These are phyloP conservation scores for Sclerodermus sp. DNA, from an alignment of 2,888 invertebrate species.

Conservation along the genomic window DNA sequence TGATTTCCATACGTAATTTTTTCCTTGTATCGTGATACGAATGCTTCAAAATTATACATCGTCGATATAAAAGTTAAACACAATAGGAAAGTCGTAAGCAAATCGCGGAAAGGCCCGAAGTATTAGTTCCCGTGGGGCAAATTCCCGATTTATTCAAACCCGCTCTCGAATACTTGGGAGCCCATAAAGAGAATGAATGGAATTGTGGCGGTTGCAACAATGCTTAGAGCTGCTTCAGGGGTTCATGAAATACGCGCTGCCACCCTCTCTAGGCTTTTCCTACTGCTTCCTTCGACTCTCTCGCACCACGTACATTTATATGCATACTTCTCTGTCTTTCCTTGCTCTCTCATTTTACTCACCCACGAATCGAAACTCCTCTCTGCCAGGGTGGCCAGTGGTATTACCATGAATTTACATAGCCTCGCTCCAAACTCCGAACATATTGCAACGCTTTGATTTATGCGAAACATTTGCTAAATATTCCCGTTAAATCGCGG, in stretches of 20 bases:
- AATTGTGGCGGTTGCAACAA: slow-evolving; percentile 47
- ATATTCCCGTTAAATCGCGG: slow-evolving; percentile 53
- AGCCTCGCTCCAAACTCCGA: slow-evolving; percentile 44
- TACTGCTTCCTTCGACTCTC: slow-evolving; percentile 17
- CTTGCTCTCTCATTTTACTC: slow-evolving; percentile 9
- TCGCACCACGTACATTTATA: slow-evolving; percentile 13
- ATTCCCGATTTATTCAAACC: slow-evolving; percentile 54
- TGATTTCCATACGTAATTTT: too few relatives aligned
- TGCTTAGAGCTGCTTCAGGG: slow-evolving; percentile 43
- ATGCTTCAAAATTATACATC: too few relatives aligned
- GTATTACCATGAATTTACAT: slow-evolving; percentile 56
- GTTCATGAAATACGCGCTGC: slow-evolving; percentile 50
- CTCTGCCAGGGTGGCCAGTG: slow-evolving; percentile 42
- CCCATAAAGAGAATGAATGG: slow-evolving; percentile 54
- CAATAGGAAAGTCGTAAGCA: slow-evolving; percentile 29
- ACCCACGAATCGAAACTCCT: slow-evolving; percentile 37
- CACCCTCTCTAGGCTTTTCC: slow-evolving; percentile 22
- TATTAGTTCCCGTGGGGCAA: slow-evolving; percentile 30
- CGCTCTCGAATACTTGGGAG: slow-evolving; percentile 47
- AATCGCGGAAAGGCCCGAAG: slow-evolving; percentile 20
- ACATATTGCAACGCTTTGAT: slow-evolving; percentile 55
- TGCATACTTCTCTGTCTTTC: slow-evolving; percentile 14
- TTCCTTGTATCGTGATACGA: too few relatives aligned
- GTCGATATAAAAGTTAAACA: too few relatives aligned
- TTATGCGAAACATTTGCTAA: slow-evolving; percentile 56